Conservation (phyloP, 2,888 invertebrate species). For the Cordylochernes scorpioides region DNA sequence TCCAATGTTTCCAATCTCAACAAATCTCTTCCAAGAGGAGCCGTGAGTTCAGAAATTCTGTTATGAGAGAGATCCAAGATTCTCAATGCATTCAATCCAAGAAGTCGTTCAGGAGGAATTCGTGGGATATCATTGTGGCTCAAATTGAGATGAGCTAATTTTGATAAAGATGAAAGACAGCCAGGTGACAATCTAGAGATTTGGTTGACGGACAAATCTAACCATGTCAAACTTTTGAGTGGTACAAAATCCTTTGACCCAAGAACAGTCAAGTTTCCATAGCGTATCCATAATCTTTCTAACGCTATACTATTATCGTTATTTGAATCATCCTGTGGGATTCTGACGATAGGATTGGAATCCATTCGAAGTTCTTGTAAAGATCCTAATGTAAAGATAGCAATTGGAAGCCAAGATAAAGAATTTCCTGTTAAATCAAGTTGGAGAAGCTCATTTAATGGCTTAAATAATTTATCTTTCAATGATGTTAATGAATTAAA, state of each 20-base stretch:
- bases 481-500: no score
- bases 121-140: conserved; percentile 14
- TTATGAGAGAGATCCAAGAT: no score
- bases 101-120: no score
- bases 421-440: no score
- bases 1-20: conserved; percentile 14
- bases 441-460: no score
- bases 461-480: no score
- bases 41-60: conserved; percentile 8
- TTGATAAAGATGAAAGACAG: conserved; percentile 12
- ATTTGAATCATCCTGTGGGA: conserved; percentile 14
- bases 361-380: conserved; percentile 12
- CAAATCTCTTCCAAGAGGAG: conserved; percentile 12
- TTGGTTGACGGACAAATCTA: conserved; percentile 13
- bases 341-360: conserved; percentile 12
- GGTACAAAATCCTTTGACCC: conserved; percentile 14
- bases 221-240: conserved; percentile 7
- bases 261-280: conserved; percentile 14
- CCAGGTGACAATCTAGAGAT: conserved; percentile 16
- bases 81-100: no score
- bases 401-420: no score
- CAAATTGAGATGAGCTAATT: conserved; percentile 11
- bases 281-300: no score
- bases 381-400: no score
- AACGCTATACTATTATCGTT: no score